Evolutionary conservation across 2,888 invertebrate species (phyloP).

Genomic region (Augiades crinisus): DNA sequence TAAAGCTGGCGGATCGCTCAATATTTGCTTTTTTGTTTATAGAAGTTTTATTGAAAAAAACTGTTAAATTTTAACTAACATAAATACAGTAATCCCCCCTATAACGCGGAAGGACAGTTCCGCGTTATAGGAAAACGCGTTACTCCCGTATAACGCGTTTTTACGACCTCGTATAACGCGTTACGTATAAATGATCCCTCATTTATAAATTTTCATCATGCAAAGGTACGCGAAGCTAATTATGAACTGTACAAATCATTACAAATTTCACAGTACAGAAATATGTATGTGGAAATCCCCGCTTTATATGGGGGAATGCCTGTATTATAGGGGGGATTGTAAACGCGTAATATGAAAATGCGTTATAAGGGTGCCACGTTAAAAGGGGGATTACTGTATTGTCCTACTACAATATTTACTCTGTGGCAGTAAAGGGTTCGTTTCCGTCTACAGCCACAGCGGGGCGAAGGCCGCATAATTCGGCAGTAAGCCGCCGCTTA

Average conservation of each 20-base stretch:
- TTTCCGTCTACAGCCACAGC: not conserved
- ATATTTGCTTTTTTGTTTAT: too few species aligned
- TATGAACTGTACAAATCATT: too few species aligned
- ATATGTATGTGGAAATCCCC: not conserved
- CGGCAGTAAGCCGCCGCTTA: conserved; percentile 16
- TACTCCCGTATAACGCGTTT: too few species aligned
- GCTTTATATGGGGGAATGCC: not conserved
- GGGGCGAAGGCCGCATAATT: conserved; percentile 16
- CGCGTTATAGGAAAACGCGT: too few species aligned
- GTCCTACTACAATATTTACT: too few species aligned
- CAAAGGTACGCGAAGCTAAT: too few species aligned
- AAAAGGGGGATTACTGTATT: not conserved
- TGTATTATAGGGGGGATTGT: not conserved
- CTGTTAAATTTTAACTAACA: too few species aligned
- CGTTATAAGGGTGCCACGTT: not conserved
- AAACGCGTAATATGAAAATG: conserved; percentile 1
- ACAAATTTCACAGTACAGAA: not conserved
- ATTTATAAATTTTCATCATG: too few species aligned
- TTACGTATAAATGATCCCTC: too few species aligned
- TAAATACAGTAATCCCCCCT: not conserved
- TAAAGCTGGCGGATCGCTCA: too few species aligned
- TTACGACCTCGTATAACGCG: too few species aligned
- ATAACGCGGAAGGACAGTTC: not conserved
- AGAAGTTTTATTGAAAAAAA: too few species aligned
- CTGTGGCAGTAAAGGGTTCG: conserved; percentile 5